Evolutionary conservation across 1,140 invertebrate genomes (phyloP), one percentile per base, ranked within the genome.

Genomic region (Brachionus koreanus): DNA sequence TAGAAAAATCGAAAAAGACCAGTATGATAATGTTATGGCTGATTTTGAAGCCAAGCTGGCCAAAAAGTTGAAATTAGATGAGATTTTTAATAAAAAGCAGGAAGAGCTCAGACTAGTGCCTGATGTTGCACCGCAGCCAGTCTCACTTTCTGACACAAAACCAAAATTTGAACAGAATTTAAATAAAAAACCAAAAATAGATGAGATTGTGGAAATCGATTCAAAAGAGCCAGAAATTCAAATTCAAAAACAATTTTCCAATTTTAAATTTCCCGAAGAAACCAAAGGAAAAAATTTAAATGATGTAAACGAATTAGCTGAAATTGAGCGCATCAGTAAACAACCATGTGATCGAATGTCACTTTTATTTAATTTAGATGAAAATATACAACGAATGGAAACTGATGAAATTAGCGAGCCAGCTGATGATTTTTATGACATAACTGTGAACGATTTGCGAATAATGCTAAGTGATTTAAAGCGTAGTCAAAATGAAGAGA

Each of bases 251-350:
- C 46, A 79, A 42, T 79, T 79, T 79, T 29, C 49, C 13, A 79
- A 79, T 61, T 79, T 79, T 61, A 79, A 79, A 79, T 79, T 79
- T 79, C 76, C 76, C 33, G 76, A 79, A 61, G 76, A 79, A 65
- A 79, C 76, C 10, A 79, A 35, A 61, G 76, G 76, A 37, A 12
- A 79, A 65, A 37, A 65, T 35, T 79, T 79, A 35, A 79, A 79
- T 65, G 39, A 57, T 35, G 23, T 79, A 2, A 79, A 79, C 76
- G 76, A 79, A 43, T n/a, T 79, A 25, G 76, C 76, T 23, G 76
- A 79, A 42, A 63, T 79, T 61, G 76, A 79, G 16, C 49, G 61
- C 9, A 16, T 43, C 10, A 79, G 76, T 37, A 37, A 43, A 5
- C 19, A 79, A 65, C 9, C 76, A 65, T 79, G 76, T 65, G 76